Evolutionary conservation across 2,797 vertebrate species (phyloP), one percentile per base, ranked within the genome.

Genomic region (Saxicola maurus): DNA sequence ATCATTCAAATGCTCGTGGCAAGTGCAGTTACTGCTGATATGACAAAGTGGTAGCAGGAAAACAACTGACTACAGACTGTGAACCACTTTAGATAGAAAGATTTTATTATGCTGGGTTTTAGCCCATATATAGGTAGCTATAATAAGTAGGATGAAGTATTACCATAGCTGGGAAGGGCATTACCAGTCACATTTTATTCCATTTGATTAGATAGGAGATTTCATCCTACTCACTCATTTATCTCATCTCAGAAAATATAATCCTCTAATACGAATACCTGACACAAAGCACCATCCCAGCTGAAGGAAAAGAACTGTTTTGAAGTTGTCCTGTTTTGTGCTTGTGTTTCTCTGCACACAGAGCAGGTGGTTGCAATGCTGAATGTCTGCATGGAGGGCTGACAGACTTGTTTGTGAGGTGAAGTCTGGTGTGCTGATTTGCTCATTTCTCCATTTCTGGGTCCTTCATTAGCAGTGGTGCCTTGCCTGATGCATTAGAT

Each of bases 161-260:
- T 42, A 62, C 67, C 53, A 57, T 45, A 79, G 35, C 77, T 86
- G 71, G 76, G 67, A 85, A 68, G 31, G 80, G 35, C 71, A 52
- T 76, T 86, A 73, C 55, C 61, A 89, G 81, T 59, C 74, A 81
- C 66, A 92, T 90, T 88, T 78, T 43, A 69, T 87, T 91, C 45
- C 52, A 48, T 86, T 89, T 75, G 48, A 77, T 65, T 56, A 90
- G 82, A 65, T 30, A n/a, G 51, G n/a, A 80, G 59, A 51, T 65
- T 93, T 87, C 59, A 69, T 87, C 60, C 79, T 91, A 78, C 66
- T 90, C 68, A 31, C n/a, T 86, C 59, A 33, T 81, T 87, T 82
- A 52, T 62, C 56, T 92, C 74, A 79, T 94, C 53, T 91, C 7
- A 8, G 76, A 82, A 89, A 86, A 56, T 24, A 59, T 20, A 79